phyloP scores from a whole-genome alignment of 2,888 invertebrate genomes.

The Drosophila pseudotakahashii region DNA sequence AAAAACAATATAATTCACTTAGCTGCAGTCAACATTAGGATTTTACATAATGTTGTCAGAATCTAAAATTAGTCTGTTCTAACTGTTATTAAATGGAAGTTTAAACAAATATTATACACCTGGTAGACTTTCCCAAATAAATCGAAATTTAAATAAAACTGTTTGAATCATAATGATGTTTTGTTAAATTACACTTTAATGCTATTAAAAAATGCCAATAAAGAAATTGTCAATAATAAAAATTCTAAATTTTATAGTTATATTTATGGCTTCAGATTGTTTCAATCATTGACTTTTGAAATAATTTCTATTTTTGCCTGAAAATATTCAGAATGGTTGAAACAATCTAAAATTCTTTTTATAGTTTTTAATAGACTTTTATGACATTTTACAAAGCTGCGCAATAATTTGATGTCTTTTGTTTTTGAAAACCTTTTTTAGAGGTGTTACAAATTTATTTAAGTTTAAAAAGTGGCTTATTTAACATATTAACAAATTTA shows the following conservation, averaged over 20 bases:
- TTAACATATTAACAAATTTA: no score
- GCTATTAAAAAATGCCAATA: neutral
- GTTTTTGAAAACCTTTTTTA: no score
- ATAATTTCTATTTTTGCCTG: no score
- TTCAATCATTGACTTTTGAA: neutral
- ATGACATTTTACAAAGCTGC: no score
- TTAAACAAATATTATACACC: neutral
- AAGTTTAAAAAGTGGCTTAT: no score
- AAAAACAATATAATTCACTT: slow-evolving; percentile 6
- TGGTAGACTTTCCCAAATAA: neutral
- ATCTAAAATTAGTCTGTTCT: no score
- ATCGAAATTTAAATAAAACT: neutral
- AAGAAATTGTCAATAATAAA: neutral
- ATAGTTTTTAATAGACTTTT: no score
- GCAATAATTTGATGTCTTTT: no score
- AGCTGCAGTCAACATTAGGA: neutral
- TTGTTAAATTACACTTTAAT: no score
- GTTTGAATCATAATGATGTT: neutral
- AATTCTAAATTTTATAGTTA: neutral
- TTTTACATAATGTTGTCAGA: neutral
- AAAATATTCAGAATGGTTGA: neutral
- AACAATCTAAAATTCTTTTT: no score
- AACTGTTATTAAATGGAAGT: no score
- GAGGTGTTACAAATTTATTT: no score
- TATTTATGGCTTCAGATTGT: neutral